A percentile compares a stretch with the other conserved stretches of the same genome.
Evolutionary conservation across 2,113 vertebrate genomes (phyloP).

Genomic region (Craseonycteris thonglongyai): DNA sequence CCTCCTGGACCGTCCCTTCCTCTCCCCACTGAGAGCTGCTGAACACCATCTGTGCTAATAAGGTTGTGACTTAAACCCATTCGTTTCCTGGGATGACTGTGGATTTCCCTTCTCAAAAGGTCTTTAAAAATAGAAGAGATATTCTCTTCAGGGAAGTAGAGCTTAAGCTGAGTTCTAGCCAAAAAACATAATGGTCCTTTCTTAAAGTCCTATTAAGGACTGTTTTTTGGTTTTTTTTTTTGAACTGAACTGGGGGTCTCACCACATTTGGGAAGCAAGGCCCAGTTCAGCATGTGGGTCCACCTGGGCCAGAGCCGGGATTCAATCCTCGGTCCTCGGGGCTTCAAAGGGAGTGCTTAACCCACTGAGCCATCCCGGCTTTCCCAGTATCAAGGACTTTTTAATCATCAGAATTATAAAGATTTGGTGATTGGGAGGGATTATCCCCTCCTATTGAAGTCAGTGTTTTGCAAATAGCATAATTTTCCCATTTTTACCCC

Average conservation of each 20-base stretch:
- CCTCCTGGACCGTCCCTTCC: constrained; percentile 2
- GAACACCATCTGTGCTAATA: constrained; percentile 38
- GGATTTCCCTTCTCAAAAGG: neutral
- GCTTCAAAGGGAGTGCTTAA: too few relatives aligned
- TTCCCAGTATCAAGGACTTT: too few relatives aligned
- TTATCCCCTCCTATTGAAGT: neutral
- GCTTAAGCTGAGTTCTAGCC: neutral
- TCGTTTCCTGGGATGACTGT: neutral
- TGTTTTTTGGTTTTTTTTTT: too few relatives aligned
- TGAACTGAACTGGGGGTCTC: too few relatives aligned
- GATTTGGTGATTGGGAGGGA: neutral
- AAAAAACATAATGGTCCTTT: neutral
- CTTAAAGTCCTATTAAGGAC: neutral
- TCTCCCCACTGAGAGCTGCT: neutral
- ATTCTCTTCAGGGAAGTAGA: neutral
- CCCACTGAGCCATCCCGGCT: too few relatives aligned
- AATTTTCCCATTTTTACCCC: neutral
- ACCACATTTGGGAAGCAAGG: too few relatives aligned
- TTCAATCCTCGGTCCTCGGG: too few relatives aligned
- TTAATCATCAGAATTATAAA: neutral
- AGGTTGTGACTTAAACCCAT: neutral
- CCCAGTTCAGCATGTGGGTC: too few relatives aligned
- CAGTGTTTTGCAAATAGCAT: neutral
- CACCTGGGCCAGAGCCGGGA: too few relatives aligned
- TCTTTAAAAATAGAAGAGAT: constrained; percentile 37